Evolutionary conservation across 2,797 vertebrate species (phyloP).

Genomic region (Saxicola maurus): DNA sequence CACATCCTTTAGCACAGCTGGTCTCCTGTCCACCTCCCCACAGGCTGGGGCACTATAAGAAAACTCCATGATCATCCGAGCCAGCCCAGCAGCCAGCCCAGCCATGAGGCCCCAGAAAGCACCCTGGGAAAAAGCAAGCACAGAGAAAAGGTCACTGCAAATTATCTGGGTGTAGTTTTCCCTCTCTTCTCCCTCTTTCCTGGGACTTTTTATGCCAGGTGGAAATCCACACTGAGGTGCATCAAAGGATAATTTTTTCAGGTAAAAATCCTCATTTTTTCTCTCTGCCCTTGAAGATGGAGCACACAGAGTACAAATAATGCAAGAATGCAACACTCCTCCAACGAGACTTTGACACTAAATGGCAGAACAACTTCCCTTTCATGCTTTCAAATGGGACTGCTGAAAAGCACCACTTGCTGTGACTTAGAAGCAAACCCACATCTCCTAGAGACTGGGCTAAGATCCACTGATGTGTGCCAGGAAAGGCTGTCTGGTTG

Average conservation of each 20-base stretch:
- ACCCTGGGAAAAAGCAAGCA: conserved; percentile 74
- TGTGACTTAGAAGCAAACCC: neutral
- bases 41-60: conserved; percentile 77
- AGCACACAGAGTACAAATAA: neutral
- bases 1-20: conserved; percentile 80
- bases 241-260: neutral
- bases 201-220: neutral
- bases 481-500: neutral
- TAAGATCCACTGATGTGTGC: neutral
- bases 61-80: conserved; percentile 89
- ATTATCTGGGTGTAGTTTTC: neutral
- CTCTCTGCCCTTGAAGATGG: neutral
- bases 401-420: neutral
- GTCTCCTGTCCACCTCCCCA: conserved; percentile 82
- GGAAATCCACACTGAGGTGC: neutral
- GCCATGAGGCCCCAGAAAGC: conserved; percentile 92
- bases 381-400: neutral
- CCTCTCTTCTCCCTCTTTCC: neutral
- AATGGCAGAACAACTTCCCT: neutral
- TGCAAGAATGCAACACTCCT: neutral
- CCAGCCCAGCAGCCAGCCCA: conserved; percentile 79
- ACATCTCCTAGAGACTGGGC: neutral
- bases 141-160: neutral
- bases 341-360: neutral
- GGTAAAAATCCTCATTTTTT: neutral